These are phyloP conservation scores for Tenualosa ilisha DNA, from an alignment of 2,797 vertebrate species.

Conservation along the genomic window DNA sequence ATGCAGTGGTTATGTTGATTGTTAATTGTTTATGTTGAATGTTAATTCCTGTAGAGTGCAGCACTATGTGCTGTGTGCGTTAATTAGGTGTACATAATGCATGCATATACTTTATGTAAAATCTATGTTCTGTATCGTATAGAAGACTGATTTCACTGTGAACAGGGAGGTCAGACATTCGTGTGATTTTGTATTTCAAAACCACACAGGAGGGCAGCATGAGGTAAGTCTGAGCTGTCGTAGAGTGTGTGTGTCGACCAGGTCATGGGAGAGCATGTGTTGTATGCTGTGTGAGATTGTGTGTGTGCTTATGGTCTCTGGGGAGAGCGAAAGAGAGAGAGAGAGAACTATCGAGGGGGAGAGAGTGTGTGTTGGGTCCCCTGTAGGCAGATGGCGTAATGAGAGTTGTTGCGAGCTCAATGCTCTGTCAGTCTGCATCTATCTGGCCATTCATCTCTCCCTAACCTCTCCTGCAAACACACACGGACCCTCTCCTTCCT, in stretches of 20 bases:
- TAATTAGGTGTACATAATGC: not conserved
- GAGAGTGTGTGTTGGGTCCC: not conserved
- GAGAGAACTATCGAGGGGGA: no score
- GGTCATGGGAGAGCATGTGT: not conserved
- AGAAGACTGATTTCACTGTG: not conserved
- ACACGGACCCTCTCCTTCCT: not conserved
- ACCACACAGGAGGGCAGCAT: not conserved
- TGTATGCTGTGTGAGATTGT: not conserved
- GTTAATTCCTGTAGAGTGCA: not conserved
- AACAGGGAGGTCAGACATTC: not conserved
- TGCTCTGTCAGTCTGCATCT: slow-evolving; percentile 18
- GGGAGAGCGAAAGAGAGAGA: not conserved
- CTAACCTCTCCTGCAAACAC: slow-evolving; percentile 19
- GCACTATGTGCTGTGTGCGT: not conserved
- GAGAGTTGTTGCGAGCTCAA: slow-evolving; percentile 24
- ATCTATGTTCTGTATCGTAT: not conserved
- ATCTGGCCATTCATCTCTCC: slow-evolving; percentile 11
- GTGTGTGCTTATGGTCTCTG: not conserved
- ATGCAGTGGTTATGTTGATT: not conserved
- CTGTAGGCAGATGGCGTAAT: slow-evolving; percentile 23
- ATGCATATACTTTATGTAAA: not conserved
- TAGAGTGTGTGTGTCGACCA: not conserved
- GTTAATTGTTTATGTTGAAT: no score
- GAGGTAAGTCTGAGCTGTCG: not conserved
- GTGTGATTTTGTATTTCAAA: not conserved